Conservation (phyloP, 2,113 vertebrate species). For the Forbesichthys agassizii region DNA sequence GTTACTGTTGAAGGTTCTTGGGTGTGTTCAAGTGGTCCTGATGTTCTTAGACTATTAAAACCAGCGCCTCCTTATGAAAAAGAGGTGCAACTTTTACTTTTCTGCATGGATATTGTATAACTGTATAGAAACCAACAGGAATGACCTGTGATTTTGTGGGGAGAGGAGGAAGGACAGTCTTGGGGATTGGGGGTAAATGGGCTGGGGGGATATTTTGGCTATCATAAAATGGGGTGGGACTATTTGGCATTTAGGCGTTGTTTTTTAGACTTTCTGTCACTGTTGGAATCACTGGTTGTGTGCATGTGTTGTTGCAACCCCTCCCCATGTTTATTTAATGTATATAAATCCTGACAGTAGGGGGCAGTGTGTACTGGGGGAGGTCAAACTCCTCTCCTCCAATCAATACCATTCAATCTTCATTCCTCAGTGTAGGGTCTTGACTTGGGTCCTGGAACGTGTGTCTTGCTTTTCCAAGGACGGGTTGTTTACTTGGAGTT, state of each 20-base stretch:
- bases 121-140: slow-evolving; percentile 83
- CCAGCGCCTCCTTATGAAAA: slow-evolving; percentile 72
- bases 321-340: slow-evolving; percentile 71
- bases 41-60: slow-evolving; percentile 90
- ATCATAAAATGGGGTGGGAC: slow-evolving; percentile 50
- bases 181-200: slow-evolving; percentile 57
- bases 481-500: slow-evolving; percentile 76
- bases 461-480: slow-evolving; percentile 78
- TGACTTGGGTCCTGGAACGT: slow-evolving; percentile 66
- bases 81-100: slow-evolving; percentile 72
- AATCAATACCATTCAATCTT: slow-evolving; percentile 72
- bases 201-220: slow-evolving; percentile 70
- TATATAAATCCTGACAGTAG: slow-evolving; percentile 77
- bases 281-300: slow-evolving; percentile 81
- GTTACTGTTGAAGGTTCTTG: slow-evolving; percentile 80
- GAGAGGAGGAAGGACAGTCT: slow-evolving; percentile 58
- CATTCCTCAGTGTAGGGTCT: slow-evolving; percentile 70
- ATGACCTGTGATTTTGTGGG: slow-evolving; percentile 76
- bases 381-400: slow-evolving; percentile 71
- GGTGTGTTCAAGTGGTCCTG: slow-evolving; percentile 90
- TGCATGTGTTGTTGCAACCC: slow-evolving; percentile 80
- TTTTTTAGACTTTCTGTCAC: slow-evolving; percentile 77
- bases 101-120: slow-evolving; percentile 85
- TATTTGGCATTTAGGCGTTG: slow-evolving; percentile 64
- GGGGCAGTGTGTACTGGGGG: slow-evolving; percentile 74